These are phyloP conservation scores for Narcine bancroftii DNA, from an alignment of 2,113 vertebrate species.

Conservation along the genomic window DNA sequence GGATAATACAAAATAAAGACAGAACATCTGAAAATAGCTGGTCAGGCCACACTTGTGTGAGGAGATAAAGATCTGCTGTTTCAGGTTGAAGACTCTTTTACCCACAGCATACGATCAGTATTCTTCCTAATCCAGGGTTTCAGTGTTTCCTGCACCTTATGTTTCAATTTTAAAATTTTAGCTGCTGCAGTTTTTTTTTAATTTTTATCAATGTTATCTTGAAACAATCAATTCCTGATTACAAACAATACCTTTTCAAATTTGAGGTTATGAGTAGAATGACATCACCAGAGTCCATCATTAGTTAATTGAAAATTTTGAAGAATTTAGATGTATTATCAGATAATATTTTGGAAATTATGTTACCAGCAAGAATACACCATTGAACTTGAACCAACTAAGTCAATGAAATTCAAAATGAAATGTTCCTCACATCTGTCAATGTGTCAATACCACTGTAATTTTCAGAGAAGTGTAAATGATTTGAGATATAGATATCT, in stretches of 20 bases:
- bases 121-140: too few relatives aligned
- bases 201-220: too few relatives aligned
- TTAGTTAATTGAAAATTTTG: not conserved
- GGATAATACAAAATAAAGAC: too few relatives aligned
- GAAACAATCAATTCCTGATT: not conserved
- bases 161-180: too few relatives aligned
- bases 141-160: too few relatives aligned
- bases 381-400: not conserved
- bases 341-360: not conserved
- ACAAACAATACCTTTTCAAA: not conserved
- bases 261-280: not conserved
- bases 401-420: constrained; percentile 6
- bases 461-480: not conserved
- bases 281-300: too few relatives aligned
- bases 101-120: too few relatives aligned
- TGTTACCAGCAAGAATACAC: not conserved
- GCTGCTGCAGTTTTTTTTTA: too few relatives aligned
- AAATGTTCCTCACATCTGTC: not conserved
- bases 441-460: not conserved
- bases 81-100: too few relatives aligned
- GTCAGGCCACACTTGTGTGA: too few relatives aligned
- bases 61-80: too few relatives aligned
- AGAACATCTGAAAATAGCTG: too few relatives aligned
- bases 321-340: not conserved
- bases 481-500: not conserved